These are phyloP conservation scores for Rhabditoides inermis DNA, from an alignment of 2,888 invertebrate species.

Conservation along the genomic window DNA sequence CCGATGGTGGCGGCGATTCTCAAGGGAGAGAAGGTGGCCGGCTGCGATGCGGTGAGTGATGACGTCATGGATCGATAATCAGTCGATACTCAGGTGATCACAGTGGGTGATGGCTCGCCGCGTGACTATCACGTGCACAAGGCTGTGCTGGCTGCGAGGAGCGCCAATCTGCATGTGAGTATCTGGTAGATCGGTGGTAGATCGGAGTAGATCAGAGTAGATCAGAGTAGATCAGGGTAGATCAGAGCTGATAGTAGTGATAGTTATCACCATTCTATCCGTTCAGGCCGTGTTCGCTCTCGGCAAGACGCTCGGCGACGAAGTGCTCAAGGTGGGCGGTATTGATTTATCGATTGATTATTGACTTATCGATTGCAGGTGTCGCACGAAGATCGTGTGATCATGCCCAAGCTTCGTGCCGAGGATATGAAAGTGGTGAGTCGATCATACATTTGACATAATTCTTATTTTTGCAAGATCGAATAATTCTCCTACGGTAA, in stretches of 20 bases:
- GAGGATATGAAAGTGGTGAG: slow-evolving; percentile 17
- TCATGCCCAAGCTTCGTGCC: slow-evolving; percentile 14
- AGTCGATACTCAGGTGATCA: no score
- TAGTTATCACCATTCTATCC: background rate
- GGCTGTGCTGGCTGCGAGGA: slow-evolving; percentile 16
- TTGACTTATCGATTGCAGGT: no score
- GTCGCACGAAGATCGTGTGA: slow-evolving; percentile 24
- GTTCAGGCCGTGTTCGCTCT: background rate
- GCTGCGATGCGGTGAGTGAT: slow-evolving; percentile 24
- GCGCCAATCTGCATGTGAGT: slow-evolving; percentile 13
- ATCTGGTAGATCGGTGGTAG: background rate
- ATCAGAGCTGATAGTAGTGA: no score
- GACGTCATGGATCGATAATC: no score
- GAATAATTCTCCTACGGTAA: no score
- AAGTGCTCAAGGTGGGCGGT: no score
- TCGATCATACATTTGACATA: background rate
- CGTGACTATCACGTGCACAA: slow-evolving; percentile 19
- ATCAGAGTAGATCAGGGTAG: no score
- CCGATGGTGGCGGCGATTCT: slow-evolving; percentile 16
- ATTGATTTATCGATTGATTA: no score
- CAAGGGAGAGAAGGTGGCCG: slow-evolving; percentile 15
- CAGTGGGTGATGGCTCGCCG: slow-evolving; percentile 17
- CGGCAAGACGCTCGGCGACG: background rate
- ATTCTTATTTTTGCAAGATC: background rate
- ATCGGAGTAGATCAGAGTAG: no score